Conservation (phyloP, 2,888 invertebrate genomes). For the Odiellus spinosus region DNA sequence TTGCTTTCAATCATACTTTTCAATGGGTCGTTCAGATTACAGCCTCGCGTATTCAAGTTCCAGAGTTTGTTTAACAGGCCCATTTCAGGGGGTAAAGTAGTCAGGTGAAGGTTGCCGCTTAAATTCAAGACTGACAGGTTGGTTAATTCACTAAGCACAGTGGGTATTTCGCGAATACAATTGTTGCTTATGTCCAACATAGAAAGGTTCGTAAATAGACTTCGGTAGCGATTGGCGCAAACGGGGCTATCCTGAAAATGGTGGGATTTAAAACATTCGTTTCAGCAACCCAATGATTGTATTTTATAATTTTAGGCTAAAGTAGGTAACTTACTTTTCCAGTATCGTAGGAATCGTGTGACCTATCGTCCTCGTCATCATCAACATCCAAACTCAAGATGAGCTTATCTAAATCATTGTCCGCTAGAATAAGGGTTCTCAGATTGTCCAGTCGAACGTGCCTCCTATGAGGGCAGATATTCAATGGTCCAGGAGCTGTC, state of each 20-base stretch:
- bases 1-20: conserved; percentile 77
- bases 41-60: conserved; percentile 85
- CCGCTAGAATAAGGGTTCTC: conserved; percentile 64
- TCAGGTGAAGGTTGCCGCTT: conserved; percentile 66
- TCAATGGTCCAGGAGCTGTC: neutral
- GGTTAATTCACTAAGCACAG: conserved; percentile 63
- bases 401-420: conserved; percentile 50
- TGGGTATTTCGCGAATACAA: conserved; percentile 55
- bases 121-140: conserved; percentile 88
- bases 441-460: conserved; percentile 67
- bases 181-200: conserved; percentile 92
- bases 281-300: neutral
- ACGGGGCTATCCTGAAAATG: conserved; percentile 2
- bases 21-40: conserved; percentile 70
- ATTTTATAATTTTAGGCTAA: neutral
- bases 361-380: conserved; percentile 38
- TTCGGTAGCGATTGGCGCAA: conserved; percentile 21
- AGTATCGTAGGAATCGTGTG: conserved; percentile 17
- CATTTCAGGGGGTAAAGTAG: conserved; percentile 84
- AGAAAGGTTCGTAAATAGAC: conserved; percentile 82
- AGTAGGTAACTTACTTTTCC: conserved; percentile 8
- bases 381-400: conserved; percentile 31
- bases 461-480: conserved; percentile 53
- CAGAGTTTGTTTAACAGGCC: conserved; percentile 84
- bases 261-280: conserved; percentile 3